Evolutionary conservation across 1,140 invertebrate species (phyloP).

Genomic region (Sycophila sp.): DNA sequence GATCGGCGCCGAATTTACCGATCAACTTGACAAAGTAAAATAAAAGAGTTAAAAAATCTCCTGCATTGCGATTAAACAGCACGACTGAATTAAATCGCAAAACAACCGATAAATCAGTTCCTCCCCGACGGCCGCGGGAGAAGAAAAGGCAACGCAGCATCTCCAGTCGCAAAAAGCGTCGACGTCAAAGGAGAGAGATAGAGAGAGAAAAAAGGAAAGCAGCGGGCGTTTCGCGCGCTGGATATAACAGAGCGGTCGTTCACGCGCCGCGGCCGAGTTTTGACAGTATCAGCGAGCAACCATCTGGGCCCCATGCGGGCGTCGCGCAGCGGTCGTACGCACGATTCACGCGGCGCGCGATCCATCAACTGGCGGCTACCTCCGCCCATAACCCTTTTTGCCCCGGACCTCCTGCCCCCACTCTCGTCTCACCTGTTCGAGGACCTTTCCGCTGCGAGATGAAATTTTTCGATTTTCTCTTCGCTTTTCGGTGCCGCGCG

Average conservation of each 20-base stretch:
- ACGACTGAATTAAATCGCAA: too few relatives aligned
- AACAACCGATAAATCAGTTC: too few relatives aligned
- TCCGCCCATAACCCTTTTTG: not conserved
- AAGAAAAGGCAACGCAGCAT: too few relatives aligned
- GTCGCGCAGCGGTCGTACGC: not conserved
- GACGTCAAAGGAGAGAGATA: too few relatives aligned
- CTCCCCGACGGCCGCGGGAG: too few relatives aligned
- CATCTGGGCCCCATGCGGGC: conserved; percentile 36
- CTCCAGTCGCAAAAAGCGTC: too few relatives aligned
- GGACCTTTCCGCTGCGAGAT: not conserved
- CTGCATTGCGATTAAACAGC: too few relatives aligned
- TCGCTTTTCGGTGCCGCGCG: not conserved
- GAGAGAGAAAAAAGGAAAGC: conserved; percentile 18
- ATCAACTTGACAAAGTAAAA: too few relatives aligned
- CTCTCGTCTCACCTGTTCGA: not conserved
- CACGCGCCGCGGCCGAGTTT: conserved; percentile 42
- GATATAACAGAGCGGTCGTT: conserved; percentile 43
- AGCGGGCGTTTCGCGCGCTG: too few relatives aligned
- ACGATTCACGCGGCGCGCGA: conserved; percentile 10
- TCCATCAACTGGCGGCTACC: conserved; percentile 19
- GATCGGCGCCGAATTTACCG: too few relatives aligned
- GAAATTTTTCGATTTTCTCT: too few relatives aligned
- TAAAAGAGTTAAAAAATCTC: too few relatives aligned
- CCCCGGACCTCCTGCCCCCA: not conserved
- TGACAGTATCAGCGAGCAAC: conserved; percentile 46